Evolutionary conservation across 2,888 invertebrate genomes (phyloP).

Genomic region (Monochamus alternatus): DNA sequence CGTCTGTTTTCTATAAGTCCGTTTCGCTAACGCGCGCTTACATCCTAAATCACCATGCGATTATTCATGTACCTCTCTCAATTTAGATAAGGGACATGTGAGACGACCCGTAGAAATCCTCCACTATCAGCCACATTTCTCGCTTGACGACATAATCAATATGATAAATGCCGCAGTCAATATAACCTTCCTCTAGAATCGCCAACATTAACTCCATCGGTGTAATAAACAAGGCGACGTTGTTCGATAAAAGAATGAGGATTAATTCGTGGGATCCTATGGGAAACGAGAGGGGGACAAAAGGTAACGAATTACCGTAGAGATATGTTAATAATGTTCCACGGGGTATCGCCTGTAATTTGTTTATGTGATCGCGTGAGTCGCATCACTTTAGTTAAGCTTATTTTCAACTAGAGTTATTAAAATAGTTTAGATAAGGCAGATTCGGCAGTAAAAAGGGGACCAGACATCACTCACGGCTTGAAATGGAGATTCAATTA

Average conservation of each 20-base stretch:
- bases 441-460: not conserved
- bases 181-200: conserved; percentile 36
- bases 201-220: conserved; percentile 36
- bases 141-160: conserved; percentile 41
- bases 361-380: conserved; percentile 11
- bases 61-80: conserved; percentile 37
- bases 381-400: conserved; percentile 4
- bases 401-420: conserved; percentile 1
- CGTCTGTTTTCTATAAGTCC: conserved; percentile 15
- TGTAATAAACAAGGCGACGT: conserved; percentile 31
- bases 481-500: not conserved
- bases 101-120: conserved; percentile 28
- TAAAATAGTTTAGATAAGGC: conserved; percentile 7
- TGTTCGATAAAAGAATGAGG: conserved; percentile 25
- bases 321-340: conserved; percentile 9
- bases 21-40: conserved; percentile 23
- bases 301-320: conserved; percentile 12
- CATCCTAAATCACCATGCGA: conserved; percentile 26
- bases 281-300: not conserved
- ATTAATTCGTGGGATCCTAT: conserved; percentile 14
- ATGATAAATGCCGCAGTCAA: conserved; percentile 38
- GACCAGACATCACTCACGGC: not conserved
- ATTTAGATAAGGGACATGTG: conserved; percentile 37
- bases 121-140: conserved; percentile 40
- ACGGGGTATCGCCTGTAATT: conserved; percentile 1